Evolutionary conservation across 2,113 vertebrate species (phyloP), one percentile per base, ranked within the genome.

Genomic region (Proterorhinus semilunaris): DNA sequence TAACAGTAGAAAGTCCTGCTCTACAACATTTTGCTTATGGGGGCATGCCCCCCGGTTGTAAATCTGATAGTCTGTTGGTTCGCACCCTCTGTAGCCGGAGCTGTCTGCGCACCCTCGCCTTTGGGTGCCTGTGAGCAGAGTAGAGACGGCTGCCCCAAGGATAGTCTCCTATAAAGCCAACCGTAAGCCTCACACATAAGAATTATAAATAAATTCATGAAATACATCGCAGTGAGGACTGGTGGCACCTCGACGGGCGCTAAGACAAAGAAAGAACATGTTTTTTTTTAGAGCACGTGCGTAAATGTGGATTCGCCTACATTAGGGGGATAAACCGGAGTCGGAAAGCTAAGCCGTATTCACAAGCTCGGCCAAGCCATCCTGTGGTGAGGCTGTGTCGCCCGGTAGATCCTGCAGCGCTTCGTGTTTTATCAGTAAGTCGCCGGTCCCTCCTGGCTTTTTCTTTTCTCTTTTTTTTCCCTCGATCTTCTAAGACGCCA

Each of bases 141-240:
- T 10, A 1, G 12, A 61, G 47, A 55, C 2, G 0, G 42, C 55
- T 51, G 17, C 48, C 44, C 27, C 6, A 46, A 21, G 51, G 6
- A 5, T 61, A 69, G 61, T 71, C 73, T 79, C 27, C 17, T 44
- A 17, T 16, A 45, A 7, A 62, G 59, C 6, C 53, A 75, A 68
- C 12, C 76, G 76, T 62, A 62, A 75, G 65, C 63, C 15, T 64
- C 42, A 63, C 46, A 63, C 21, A 46, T 51, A 67, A 65, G 62
- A 64, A 73, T 82, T 66, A 83, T 83, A 77, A 74, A 83, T 81
- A 77, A 51, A 87, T 87, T 81, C 77, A 81, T 85, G 77, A 76
- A 78, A 83, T 81, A 76, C 70, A 75, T 66, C 68, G 75, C 73
- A 75, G 83, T 65, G 46, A 63, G 67, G 76, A 78, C n/a, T 36